These are phyloP conservation scores for Epistrophe grossulariae DNA, from an alignment of 2,888 invertebrate species.

Conservation along the genomic window DNA sequence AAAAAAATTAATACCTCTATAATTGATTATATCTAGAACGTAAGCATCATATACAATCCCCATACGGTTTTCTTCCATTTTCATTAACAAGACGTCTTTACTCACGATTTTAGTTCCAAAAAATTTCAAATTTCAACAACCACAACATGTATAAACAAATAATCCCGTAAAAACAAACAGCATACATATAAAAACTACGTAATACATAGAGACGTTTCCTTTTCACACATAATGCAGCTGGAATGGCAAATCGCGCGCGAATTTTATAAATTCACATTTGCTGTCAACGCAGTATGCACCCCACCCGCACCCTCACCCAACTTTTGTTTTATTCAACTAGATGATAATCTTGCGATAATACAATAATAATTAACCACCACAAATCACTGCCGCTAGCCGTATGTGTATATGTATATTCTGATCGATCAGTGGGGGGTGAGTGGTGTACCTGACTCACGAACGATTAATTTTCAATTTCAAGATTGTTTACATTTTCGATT, in stretches of 20 bases:
- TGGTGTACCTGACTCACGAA: constrained; percentile 61
- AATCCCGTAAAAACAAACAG: constrained; percentile 56
- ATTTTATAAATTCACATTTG: constrained; percentile 45
- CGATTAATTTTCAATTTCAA: constrained; percentile 69
- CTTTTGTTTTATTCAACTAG: constrained; percentile 3
- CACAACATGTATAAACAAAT: constrained; percentile 59
- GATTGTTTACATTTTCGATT: constrained; percentile 64
- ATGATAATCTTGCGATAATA: constrained; percentile 47
- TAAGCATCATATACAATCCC: not conserved
- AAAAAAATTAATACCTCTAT: not conserved
- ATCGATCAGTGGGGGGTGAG: constrained; percentile 1
- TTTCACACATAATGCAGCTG: constrained; percentile 34
- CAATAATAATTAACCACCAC: constrained; percentile 52
- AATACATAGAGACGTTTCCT: constrained; percentile 40
- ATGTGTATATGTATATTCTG: not conserved
- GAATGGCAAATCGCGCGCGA: not conserved
- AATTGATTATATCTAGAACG: not conserved
- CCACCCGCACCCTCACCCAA: not conserved
- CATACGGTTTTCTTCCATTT: constrained; percentile 9
- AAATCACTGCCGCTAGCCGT: constrained; percentile 30
- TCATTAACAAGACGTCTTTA: constrained; percentile 45
- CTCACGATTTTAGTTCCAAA: constrained; percentile 21
- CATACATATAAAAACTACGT: not conserved
- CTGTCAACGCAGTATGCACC: constrained; percentile 4
- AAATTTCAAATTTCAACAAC: constrained; percentile 32